Percentiles rank a stretch among this genome's conserved stretches.
These are phyloP conservation scores for Taenaris catops DNA, from an alignment of 2,888 invertebrate species.

Conservation along the genomic window DNA sequence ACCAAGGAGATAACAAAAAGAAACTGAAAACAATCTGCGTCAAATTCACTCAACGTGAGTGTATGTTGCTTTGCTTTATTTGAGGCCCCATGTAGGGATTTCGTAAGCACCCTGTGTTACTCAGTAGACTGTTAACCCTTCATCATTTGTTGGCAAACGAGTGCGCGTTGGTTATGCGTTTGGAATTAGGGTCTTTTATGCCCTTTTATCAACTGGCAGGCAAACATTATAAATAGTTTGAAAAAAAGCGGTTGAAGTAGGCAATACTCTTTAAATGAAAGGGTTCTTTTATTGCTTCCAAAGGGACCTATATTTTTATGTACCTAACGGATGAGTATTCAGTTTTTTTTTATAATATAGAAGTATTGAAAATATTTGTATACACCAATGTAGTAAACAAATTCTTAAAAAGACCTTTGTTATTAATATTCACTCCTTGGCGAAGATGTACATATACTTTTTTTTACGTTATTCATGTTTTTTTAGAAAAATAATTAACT, in stretches of 20 bases:
- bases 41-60: constrained; percentile 29
- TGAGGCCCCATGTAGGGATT: constrained; percentile 40
- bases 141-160: constrained; percentile 55
- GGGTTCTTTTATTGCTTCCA: neutral
- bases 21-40: constrained; percentile 28
- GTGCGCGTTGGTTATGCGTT: constrained; percentile 40
- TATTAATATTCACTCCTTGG: no score
- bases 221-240: constrained; percentile 29
- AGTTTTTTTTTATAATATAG: no score
- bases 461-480: no score
- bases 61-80: constrained; percentile 25
- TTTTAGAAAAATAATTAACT: no score
- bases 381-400: no score
- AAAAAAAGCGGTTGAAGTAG: constrained; percentile 18
- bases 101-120: constrained; percentile 52
- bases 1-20: constrained; percentile 7
- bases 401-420: no score
- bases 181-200: constrained; percentile 46
- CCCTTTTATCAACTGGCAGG: constrained; percentile 43
- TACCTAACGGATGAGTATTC: no score
- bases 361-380: no score
- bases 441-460: no score
- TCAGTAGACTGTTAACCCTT: constrained; percentile 72
- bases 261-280: constrained; percentile 4
- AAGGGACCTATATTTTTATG: neutral